Evolutionary conservation across 2,888 invertebrate species (phyloP).

Genomic region (Brassicogethes aeneus): DNA sequence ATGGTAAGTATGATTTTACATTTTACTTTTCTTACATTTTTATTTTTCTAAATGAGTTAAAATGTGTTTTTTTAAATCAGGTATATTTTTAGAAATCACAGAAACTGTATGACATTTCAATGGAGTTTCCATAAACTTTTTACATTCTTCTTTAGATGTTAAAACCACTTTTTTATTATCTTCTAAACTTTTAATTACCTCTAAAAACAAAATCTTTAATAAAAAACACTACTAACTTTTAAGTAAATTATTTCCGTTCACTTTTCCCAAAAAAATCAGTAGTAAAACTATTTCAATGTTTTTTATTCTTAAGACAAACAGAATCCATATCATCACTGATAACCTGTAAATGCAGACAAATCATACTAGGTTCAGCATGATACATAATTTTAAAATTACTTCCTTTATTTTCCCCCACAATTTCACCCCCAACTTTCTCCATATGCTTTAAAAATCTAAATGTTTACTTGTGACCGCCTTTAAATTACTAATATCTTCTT

Average conservation of each 20-base stretch:
- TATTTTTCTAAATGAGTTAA: neutral
- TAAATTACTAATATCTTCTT: slow-evolving; percentile 59
- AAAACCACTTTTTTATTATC: slow-evolving; percentile 48
- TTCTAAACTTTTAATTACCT: slow-evolving; percentile 43
- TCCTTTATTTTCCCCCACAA: slow-evolving; percentile 40
- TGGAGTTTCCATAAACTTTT: slow-evolving; percentile 48
- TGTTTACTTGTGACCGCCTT: slow-evolving; percentile 53
- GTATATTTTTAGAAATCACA: slow-evolving; percentile 58
- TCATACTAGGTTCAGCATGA: slow-evolving; percentile 72
- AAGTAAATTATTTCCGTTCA: slow-evolving; percentile 45
- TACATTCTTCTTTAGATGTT: slow-evolving; percentile 45
- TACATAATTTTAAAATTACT: slow-evolving; percentile 56
- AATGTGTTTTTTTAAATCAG: slow-evolving; percentile 64
- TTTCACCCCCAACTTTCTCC: slow-evolving; percentile 57
- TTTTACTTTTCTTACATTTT: no score
- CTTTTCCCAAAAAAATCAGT: slow-evolving; percentile 67
- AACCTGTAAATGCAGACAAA: slow-evolving; percentile 76
- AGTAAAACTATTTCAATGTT: slow-evolving; percentile 83
- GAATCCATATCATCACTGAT: slow-evolving; percentile 84
- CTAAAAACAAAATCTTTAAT: slow-evolving; percentile 39
- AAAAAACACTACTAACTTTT: neutral
- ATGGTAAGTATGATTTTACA: neutral
- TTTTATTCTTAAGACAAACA: slow-evolving; percentile 65
- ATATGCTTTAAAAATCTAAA: slow-evolving; percentile 57
- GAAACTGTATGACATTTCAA: slow-evolving; percentile 69